Conservation (phyloP, 2,113 vertebrate species). For the Marcusenius ussheri region DNA sequence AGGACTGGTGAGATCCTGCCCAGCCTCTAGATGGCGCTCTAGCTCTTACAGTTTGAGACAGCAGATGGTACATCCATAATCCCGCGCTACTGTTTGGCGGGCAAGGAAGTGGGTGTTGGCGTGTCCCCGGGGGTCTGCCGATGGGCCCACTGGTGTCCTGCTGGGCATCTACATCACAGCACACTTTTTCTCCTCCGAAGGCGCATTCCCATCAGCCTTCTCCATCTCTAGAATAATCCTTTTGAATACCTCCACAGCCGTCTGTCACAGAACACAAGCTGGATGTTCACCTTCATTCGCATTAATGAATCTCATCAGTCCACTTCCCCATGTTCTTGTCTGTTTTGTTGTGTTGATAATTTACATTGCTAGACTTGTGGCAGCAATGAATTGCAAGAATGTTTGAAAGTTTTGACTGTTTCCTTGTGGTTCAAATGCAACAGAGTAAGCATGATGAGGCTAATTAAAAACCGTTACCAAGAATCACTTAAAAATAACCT, state of each 20-base stretch:
- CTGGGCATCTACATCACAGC: constrained; percentile 55
- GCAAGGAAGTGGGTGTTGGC: constrained; percentile 49
- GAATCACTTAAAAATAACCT: not conserved
- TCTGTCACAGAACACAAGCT: constrained; percentile 43
- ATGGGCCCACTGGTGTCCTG: constrained; percentile 45
- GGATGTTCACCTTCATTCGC: not conserved
- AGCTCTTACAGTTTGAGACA: constrained; percentile 41
- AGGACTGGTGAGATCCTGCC: constrained; percentile 7
- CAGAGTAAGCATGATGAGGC: not conserved
- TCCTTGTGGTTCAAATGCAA: not conserved
- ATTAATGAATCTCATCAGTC: not conserved
- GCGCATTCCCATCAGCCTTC: constrained; percentile 64
- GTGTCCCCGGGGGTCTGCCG: constrained; percentile 54
- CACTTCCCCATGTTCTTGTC: not conserved
- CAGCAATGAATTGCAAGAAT: not conserved
- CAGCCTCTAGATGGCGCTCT: constrained; percentile 16
- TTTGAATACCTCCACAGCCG: constrained; percentile 72
- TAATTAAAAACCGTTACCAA: not conserved
- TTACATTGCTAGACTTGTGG: not conserved
- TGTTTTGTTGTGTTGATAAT: not conserved
- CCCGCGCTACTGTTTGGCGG: constrained; percentile 41
- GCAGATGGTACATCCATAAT: constrained; percentile 19
- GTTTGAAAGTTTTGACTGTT: not conserved
- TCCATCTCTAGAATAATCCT: constrained; percentile 74
- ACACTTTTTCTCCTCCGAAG: constrained; percentile 64